Base-by-base conservation (phyloP, 2,113 vertebrate species). In the Xyrauchen texanus region DNA sequence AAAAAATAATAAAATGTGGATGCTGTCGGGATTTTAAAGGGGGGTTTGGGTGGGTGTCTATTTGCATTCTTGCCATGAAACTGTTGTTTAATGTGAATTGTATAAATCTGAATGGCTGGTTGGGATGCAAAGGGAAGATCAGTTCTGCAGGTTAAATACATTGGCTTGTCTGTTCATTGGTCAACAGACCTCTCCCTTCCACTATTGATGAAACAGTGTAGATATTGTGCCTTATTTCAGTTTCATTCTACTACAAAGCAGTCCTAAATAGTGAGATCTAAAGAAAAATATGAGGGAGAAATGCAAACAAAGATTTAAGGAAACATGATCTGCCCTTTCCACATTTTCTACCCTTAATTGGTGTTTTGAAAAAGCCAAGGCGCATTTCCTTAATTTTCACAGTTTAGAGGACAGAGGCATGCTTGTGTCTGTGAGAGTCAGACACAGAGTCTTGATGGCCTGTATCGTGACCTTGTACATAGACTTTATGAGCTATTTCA, bases 211-310 rank as follows among this genome's bases (percentile, higher is more conserved):
- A 89, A 92, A 91, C 90, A 90, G 91, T 91, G 91, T 95, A 93
- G 97, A 95, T 95, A 95, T 96, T 92, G 97, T 99, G 97, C 97
- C 97, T 99, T 99, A 98, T 96, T 97, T 97, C 81, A 91, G 92
- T 95, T 93, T 86, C 89, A 81, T 85, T 87, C 83, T 86, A 86
- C 85, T 66, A 84, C 73, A 46, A 92, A 92, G 42, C 2, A 90
- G 91, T 94, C 93, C 94, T 92, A 94, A 93, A 93, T 91, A 92
- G 89, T 93, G 89, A 92, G 92, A 57, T 9, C 67, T 68, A 86
- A 88, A 89, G 88, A 85, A 83, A 89, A 85, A 80, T 4, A 77
- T 72, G 84, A 78, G 8, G 9, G 49, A 69, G 16, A 6, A 76
- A 65, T 16, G 21, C 8, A 3, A 0, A 34, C 44, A 15, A 68